Conservation (phyloP, 2,888 invertebrate species). For the Orthosia gothica region DNA sequence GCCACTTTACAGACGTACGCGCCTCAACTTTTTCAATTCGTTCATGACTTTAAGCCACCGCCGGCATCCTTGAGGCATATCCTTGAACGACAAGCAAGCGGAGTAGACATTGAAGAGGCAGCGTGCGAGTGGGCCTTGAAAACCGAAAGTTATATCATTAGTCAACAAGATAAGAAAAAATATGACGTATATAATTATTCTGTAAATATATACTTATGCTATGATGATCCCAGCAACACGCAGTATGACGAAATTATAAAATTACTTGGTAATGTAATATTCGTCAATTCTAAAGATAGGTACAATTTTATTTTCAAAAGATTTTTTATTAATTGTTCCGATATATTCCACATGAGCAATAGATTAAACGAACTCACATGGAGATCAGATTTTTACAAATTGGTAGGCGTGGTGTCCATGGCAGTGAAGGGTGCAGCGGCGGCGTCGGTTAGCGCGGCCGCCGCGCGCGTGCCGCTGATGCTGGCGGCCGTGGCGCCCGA, state of each 20-base stretch:
- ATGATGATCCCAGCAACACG: rapidly evolving
- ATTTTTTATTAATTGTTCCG: constrained; percentile 17
- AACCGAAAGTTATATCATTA: not conserved
- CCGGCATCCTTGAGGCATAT: constrained; percentile 33
- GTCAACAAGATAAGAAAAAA: not conserved
- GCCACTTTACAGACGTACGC: constrained; percentile 2
- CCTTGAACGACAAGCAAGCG: constrained; percentile 35
- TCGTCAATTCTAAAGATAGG: not conserved
- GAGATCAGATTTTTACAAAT: not conserved
- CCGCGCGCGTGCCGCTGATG: constrained; percentile 50
- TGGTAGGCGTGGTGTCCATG: constrained; percentile 47
- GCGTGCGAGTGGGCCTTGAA: constrained; percentile 32
- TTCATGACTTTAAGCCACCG: constrained; percentile 36
- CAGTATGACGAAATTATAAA: not conserved
- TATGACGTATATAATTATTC: constrained; percentile 12
- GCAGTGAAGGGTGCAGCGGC: constrained; percentile 18
- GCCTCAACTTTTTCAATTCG: constrained; percentile 34
- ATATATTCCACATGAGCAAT: constrained; percentile 13
- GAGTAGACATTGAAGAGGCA: constrained; percentile 36
- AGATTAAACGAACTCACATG: not conserved
- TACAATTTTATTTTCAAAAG: not conserved
- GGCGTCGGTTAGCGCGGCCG: constrained; percentile 35
- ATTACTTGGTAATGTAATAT: not conserved
- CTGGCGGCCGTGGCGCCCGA: constrained; percentile 54
- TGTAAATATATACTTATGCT: constrained; percentile 52